Conservation (phyloP, 1,140 invertebrate species). For the Eupristina koningsbergeri region DNA sequence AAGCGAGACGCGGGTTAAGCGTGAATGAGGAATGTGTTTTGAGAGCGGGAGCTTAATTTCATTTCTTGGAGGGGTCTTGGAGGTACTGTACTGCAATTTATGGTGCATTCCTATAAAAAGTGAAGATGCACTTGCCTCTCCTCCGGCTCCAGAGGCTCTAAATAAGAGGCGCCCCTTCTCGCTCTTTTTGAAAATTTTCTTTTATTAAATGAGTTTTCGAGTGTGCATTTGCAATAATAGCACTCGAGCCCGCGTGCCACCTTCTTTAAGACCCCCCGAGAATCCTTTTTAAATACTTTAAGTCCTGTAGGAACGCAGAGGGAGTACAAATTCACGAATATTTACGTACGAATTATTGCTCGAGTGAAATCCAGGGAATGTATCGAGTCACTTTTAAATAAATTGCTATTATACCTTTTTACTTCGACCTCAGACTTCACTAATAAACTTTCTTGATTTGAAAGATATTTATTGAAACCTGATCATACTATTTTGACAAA, state of each 20-base stretch:
- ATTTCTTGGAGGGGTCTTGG: too few species aligned
- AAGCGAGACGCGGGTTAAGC: background rate
- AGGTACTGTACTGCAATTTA: background rate
- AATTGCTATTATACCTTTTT: background rate
- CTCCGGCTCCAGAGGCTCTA: background rate
- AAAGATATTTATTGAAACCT: too few species aligned
- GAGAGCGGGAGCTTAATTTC: conserved; percentile 21
- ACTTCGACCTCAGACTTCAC: too few species aligned
- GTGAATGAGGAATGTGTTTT: background rate
- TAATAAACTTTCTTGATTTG: too few species aligned
- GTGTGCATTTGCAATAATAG: background rate
- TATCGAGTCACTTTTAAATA: background rate
- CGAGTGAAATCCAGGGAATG: background rate
- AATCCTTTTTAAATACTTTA: background rate
- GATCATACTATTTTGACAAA: too few species aligned
- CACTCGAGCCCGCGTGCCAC: background rate
- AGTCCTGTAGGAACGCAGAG: background rate
- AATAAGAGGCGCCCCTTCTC: background rate
- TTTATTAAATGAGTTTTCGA: background rate
- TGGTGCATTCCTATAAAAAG: background rate
- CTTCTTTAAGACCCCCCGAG: background rate
- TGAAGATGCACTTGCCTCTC: background rate
- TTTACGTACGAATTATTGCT: background rate
- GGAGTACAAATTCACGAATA: background rate
- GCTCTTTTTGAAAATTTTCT: background rate